Evolutionary conservation across 1,140 invertebrate genomes (phyloP).

Genomic region (Meloidogyne hapla): DNA sequence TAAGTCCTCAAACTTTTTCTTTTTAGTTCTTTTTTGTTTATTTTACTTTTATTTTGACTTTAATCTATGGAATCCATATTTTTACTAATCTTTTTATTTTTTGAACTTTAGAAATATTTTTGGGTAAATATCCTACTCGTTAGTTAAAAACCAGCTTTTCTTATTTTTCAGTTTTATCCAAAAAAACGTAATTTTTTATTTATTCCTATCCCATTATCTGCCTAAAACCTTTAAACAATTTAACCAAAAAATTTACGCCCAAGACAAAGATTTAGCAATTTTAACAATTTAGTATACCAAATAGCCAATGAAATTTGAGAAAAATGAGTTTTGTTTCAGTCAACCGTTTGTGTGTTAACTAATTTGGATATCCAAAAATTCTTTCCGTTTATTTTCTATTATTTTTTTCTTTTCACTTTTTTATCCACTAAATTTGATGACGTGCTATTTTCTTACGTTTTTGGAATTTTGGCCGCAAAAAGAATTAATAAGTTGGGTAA

Average conservation of each 20-base stretch:
- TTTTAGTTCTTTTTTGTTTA: not conserved
- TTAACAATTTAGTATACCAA: not conserved
- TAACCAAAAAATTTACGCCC: too few species aligned
- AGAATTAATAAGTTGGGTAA: not conserved
- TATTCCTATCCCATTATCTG: too few species aligned
- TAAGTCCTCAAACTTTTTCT: not conserved
- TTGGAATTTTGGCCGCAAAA: not conserved
- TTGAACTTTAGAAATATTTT: too few species aligned
- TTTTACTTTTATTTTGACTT: too few species aligned
- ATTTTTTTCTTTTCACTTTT: not conserved
- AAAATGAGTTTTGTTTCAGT: not conserved
- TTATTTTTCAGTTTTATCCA: too few species aligned
- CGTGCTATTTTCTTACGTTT: not conserved
- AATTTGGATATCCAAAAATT: not conserved
- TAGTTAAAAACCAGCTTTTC: too few species aligned
- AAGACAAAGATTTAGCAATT: not conserved
- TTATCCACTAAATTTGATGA: not conserved
- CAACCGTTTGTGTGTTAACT: not conserved
- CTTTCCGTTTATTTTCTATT: not conserved
- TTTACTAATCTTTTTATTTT: too few species aligned
- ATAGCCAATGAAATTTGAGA: not conserved
- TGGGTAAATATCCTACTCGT: too few species aligned
- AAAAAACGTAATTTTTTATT: too few species aligned
- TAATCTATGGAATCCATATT: too few species aligned
- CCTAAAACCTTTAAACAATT: too few species aligned